Conservation (phyloP, 2,888 invertebrate genomes). For the Plebejus melissa region DNA sequence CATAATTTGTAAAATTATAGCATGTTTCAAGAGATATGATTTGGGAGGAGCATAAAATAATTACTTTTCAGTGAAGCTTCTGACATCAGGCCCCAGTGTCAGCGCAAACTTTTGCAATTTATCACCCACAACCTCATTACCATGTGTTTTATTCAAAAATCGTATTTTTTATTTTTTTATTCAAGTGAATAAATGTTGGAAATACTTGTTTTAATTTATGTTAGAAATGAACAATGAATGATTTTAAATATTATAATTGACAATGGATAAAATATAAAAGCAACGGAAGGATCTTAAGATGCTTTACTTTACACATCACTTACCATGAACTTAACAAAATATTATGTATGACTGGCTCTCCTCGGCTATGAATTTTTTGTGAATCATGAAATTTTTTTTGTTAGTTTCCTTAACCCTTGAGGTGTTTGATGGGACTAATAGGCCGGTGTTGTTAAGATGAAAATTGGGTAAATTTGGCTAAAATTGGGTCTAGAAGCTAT, state of each 20-base stretch:
- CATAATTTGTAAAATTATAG: neutral
- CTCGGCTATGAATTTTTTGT: neutral
- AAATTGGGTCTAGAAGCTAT: no score
- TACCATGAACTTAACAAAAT: neutral
- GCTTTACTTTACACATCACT: neutral
- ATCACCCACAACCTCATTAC: slow-evolving; percentile 21
- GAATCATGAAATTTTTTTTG: neutral
- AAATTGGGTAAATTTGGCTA: no score
- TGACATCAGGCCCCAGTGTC: neutral
- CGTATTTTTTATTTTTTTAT: slow-evolving; percentile 2
- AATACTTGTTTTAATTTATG: no score
- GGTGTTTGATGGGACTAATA: neutral
- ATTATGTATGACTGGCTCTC: no score
- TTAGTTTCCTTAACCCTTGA: neutral
- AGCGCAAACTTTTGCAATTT: slow-evolving; percentile 25
- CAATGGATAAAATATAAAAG: no score
- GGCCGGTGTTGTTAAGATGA: no score
- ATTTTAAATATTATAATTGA: no score
- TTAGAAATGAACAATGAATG: no score
- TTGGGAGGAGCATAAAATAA: neutral
- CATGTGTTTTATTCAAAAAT: slow-evolving; percentile 22
- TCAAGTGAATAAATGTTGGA: neutral
- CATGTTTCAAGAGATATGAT: neutral
- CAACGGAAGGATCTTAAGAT: no score
- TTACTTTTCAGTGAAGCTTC: neutral